Evolutionary conservation across 2,797 vertebrate species (phyloP).

Genomic region (Bradypodion ventrale): DNA sequence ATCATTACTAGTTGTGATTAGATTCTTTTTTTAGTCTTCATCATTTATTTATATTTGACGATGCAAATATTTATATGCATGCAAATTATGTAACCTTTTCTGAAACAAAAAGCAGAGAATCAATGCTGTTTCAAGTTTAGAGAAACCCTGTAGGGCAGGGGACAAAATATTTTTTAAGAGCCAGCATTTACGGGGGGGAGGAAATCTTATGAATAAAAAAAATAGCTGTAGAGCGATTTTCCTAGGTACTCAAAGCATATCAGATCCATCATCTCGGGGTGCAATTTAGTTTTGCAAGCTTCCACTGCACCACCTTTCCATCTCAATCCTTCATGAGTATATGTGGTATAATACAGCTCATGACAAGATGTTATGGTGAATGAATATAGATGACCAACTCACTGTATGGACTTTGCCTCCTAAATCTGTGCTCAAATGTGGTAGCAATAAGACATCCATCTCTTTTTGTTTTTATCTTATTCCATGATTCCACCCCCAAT

Average conservation of each 20-base stretch:
- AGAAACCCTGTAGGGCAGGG: neutral
- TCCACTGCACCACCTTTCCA: neutral
- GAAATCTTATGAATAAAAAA: neutral
- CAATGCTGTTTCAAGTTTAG: neutral
- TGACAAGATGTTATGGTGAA: neutral
- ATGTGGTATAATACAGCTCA: neutral
- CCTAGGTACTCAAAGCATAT: neutral
- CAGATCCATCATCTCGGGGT: neutral
- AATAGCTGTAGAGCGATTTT: neutral
- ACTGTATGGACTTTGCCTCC: neutral
- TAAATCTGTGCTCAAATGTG: neutral
- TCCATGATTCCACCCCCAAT: neutral
- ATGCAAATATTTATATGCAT: constrained; percentile 29
- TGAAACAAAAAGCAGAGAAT: neutral
- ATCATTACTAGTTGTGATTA: constrained; percentile 19
- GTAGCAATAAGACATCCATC: neutral
- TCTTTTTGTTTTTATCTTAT: neutral
- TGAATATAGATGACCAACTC: neutral
- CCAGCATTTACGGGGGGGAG: neutral
- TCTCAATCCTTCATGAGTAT: neutral
- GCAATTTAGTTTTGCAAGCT: neutral
- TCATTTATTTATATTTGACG: constrained; percentile 30
- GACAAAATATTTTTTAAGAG: neutral
- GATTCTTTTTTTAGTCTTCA: constrained; percentile 21
- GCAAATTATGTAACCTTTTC: constrained; percentile 2